Conservation (phyloP, 2,888 invertebrate genomes). For the Dynastes grantii region DNA sequence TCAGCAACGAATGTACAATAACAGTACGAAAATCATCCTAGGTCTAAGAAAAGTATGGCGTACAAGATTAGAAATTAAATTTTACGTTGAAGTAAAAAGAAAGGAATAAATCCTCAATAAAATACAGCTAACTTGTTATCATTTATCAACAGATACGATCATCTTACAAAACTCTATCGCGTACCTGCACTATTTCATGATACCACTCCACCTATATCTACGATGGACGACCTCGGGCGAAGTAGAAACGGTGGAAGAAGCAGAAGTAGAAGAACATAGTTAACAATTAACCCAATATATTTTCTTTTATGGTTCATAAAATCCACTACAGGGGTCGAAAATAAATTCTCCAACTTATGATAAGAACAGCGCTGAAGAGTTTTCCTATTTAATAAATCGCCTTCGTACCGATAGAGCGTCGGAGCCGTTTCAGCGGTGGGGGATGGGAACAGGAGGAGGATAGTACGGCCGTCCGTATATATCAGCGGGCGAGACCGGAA, state of each 20-base stretch:
- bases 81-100: no score
- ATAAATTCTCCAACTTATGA: constrained; percentile 51
- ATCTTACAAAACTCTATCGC: background rate
- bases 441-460: background rate
- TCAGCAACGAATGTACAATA: no score
- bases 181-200: background rate
- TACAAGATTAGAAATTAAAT: no score
- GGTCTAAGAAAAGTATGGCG: no score
- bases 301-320: constrained; percentile 50
- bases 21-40: no score
- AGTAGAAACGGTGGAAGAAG: no score
- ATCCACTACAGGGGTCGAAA: constrained; percentile 37
- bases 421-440: background rate
- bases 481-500: constrained; percentile 15
- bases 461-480: no score
- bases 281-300: constrained; percentile 48
- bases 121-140: constrained; percentile 15
- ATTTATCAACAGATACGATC: constrained; percentile 30
- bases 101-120: no score
- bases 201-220: background rate
- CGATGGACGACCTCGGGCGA: no score
- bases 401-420: constrained; percentile 14
- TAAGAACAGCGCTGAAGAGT: constrained; percentile 45
- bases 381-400: constrained; percentile 44
- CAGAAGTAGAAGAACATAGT: constrained; percentile 11